Base-by-base conservation (phyloP, 2,888 invertebrate species). In the Ormyrus thymus region DNA sequence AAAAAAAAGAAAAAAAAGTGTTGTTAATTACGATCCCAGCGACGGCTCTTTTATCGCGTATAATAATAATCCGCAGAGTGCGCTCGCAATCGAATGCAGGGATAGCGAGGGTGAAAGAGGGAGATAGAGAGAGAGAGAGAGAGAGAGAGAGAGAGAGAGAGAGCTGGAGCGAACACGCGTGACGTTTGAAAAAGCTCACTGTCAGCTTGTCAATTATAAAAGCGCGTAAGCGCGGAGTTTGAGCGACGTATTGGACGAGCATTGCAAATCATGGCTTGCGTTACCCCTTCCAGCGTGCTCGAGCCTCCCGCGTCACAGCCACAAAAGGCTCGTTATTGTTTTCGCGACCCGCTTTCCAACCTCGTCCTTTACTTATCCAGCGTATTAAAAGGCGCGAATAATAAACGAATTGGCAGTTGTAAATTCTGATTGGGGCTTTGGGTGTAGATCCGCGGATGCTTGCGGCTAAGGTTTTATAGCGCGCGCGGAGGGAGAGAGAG, bases 181-280 rank as follows among this genome's bases (percentile, higher is more conserved):
- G 61, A 76, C 76, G 62, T 76, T 68, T 48, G 59, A 61, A 74
- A 75, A 68, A 68, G 68, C 61, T 68, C 75, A 61, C 75, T 55
- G 75, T 68, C 74, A 59, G 66, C 66, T 62, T 76, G 75, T 76
- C 76, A 76, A 76, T 76, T 76, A 76, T 70, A 69, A 76, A 76
- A 76, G 76, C 69, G 69, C 69, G 58, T 46, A 7, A n/a, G 13
- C 48, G 59, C 58, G 13, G 43, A 51, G 76, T 48, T 61, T 68
- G 69, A 76, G 62, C 62, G 76, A 76, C 70, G 70, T 48, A 69
- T 69, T 48, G 61, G 51, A 66, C 74, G 58, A 51, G 65, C 58
- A 66, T 66, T 74, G 65, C 65, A 46, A 74, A 66, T 59, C 58
- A 58, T 29, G 29, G 29, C 29, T 29, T 29, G 4, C 4, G 29